Conservation (phyloP, 2,113 vertebrate genomes). For the Damaliscus lunatus region DNA sequence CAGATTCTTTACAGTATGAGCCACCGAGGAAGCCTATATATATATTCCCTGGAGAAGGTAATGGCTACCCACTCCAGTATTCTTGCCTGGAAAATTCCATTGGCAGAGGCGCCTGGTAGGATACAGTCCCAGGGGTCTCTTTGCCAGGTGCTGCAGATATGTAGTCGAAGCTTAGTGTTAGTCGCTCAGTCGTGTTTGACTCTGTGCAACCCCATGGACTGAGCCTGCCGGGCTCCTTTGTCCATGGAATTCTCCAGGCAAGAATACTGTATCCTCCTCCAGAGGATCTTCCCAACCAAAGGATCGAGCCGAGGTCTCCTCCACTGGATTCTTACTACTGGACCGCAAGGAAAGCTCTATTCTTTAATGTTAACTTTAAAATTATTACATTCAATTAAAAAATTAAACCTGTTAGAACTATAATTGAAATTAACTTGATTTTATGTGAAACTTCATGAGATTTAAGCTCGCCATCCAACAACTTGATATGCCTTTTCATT, state of each 20-base stretch:
- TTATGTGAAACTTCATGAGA: not conserved
- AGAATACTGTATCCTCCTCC: not conserved
- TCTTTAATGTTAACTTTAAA: not conserved
- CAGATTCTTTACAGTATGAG: not conserved
- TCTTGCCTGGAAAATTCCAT: not conserved
- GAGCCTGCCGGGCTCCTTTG: not conserved
- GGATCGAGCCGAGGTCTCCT: fast-evolving
- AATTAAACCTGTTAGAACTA: not conserved
- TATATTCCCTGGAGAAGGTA: not conserved
- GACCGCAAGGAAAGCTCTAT: not conserved
- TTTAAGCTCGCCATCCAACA: not conserved
- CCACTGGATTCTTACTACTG: not conserved
- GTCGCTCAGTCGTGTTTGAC: fast-evolving
- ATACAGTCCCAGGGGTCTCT: not conserved
- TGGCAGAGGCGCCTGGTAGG: not conserved
- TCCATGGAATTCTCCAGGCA: not conserved
- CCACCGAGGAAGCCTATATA: too few species aligned
- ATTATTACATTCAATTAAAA: not conserved
- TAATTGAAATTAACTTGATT: not conserved
- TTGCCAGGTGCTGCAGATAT: not conserved
- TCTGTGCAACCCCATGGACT: not conserved
- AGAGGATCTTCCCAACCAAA: not conserved
- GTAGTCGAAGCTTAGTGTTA: not conserved
- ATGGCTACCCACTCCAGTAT: not conserved
- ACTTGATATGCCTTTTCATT: not conserved